A percentile compares a stretch with the other conserved stretches of the same genome.
phyloP scores from a whole-genome alignment of 2,888 invertebrate genomes.

The Trichacis sp. region DNA sequence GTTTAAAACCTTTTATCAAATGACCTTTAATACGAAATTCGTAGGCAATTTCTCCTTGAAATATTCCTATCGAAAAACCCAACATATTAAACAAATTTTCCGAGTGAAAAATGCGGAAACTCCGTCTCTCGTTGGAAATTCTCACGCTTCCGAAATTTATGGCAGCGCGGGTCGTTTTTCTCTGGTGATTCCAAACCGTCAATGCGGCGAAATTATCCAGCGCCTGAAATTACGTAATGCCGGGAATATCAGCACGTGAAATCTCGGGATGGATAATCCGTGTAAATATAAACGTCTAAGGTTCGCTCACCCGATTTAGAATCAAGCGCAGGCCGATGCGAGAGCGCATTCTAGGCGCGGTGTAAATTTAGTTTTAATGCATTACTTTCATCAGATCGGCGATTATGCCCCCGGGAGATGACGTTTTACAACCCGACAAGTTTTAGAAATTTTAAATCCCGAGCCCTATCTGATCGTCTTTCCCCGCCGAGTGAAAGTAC shows the following conservation, averaged over 20 bases:
- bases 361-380: slow-evolving; percentile 43
- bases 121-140: neutral
- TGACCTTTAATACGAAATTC: too few species aligned
- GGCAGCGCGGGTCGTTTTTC: neutral
- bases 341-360: slow-evolving; percentile 18
- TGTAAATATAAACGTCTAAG: slow-evolving; percentile 41
- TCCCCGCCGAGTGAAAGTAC: slow-evolving; percentile 16
- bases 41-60: too few species aligned
- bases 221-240: slow-evolving; percentile 21
- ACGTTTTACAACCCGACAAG: slow-evolving; percentile 11
- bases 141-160: neutral
- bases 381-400: slow-evolving; percentile 43
- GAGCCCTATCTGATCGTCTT: slow-evolving; percentile 9
- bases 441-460: slow-evolving; percentile 17
- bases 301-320: slow-evolving; percentile 38
- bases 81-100: too few species aligned
- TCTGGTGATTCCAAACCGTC: neutral
- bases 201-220: neutral
- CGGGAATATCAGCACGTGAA: slow-evolving; percentile 32
- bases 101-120: too few species aligned
- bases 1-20: too few species aligned
- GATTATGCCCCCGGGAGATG: slow-evolving; percentile 21
- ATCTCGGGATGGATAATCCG: slow-evolving; percentile 41
- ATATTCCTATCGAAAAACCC: too few species aligned
- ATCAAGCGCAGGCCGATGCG: slow-evolving; percentile 21